Evolutionary conservation across 2,888 invertebrate genomes (phyloP), one percentile per base, ranked within the genome.

Genomic region (Perdita meconis): DNA sequence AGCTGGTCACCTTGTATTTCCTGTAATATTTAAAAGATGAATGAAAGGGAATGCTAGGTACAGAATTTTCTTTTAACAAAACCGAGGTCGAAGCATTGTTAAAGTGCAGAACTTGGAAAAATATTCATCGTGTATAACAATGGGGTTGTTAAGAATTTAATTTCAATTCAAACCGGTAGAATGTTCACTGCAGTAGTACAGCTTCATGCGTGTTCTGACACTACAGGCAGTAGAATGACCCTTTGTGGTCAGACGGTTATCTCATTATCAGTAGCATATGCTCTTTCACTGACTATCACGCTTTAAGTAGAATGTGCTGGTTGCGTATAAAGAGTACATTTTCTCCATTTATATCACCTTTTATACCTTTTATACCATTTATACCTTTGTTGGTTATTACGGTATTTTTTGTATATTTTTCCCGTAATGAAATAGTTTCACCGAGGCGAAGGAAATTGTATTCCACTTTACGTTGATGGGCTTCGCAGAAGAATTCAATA

Each of bases 401-500:
- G 13, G n/a, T 50, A n/a, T n/a, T n/a, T 63, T 36, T n/a, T 50
- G 19, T 12, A 30, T 30, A n/a, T 42, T 64, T 12, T 19, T 34
- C 10, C 19, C 19, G n/a, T n/a, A 6, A 13, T 4, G 22, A 6
- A 36, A 19, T 19, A 59, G 12, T 26, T 36, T 10, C 6, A 8
- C 4, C 13, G 24, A 47, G 44, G 8, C 13, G n/a, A 34, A 10
- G 30, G 30, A 6, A 30, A 30, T 30, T 30, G 30, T 6, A 30
- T 30, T 30, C 30, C 6, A 4, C 30, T 30, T 12, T 44, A 42
- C 47, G 16, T 30, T 2, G 24, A 57, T 38, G 6, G 60, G 24
- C 42, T 36, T 44, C 36, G 24, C 30, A 30, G 38, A 30, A 67
- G 80, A 71, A 73, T 75, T 42, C 67, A n/a, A 22, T 38, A 53